Conservation (phyloP, 2,888 invertebrate species). For the Aradus depressus region DNA sequence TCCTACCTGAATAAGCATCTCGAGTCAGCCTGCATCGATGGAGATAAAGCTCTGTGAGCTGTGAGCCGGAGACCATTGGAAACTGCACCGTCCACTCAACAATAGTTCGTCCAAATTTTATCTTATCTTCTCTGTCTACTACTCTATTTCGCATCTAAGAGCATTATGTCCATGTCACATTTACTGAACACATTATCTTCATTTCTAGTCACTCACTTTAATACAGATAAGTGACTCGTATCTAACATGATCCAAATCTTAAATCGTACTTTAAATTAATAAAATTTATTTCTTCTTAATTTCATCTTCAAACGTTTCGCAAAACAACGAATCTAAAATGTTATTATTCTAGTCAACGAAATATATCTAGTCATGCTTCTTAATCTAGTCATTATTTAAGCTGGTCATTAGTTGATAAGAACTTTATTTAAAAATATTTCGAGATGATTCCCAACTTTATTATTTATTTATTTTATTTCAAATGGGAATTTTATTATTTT, state of each 20-base stretch:
- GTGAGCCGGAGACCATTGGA: constrained; percentile 12
- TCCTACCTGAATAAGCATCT: constrained; percentile 91
- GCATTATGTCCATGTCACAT: constrained; percentile 15
- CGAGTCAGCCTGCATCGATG: constrained; percentile 70
- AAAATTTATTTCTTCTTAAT: constrained; percentile 13
- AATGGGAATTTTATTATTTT: constrained; percentile 3
- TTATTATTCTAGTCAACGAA: constrained; percentile 15
- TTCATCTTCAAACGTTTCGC: constrained; percentile 12
- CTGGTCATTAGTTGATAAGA: constrained; percentile 2
- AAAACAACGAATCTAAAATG: constrained; percentile 17
- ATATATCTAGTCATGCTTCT: constrained; percentile 12
- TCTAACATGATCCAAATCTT: constrained; percentile 8
- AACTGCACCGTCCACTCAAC: constrained; percentile 22
- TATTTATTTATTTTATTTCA: constrained; percentile 4
- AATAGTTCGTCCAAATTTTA: constrained; percentile 17
- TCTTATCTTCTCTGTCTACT: constrained; percentile 5
- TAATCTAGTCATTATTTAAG: background rate
- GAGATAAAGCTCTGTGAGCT: constrained; percentile 13
- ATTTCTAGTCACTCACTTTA: constrained; percentile 11
- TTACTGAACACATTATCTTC: constrained; percentile 1
- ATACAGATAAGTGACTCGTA: background rate
- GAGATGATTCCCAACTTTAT: background rate
- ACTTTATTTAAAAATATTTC: background rate
- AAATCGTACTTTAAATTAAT: constrained; percentile 13
- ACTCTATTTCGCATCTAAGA: constrained; percentile 8